These are phyloP conservation scores for Embiotoca jacksoni DNA, from an alignment of 2,113 vertebrate species.

Conservation along the genomic window DNA sequence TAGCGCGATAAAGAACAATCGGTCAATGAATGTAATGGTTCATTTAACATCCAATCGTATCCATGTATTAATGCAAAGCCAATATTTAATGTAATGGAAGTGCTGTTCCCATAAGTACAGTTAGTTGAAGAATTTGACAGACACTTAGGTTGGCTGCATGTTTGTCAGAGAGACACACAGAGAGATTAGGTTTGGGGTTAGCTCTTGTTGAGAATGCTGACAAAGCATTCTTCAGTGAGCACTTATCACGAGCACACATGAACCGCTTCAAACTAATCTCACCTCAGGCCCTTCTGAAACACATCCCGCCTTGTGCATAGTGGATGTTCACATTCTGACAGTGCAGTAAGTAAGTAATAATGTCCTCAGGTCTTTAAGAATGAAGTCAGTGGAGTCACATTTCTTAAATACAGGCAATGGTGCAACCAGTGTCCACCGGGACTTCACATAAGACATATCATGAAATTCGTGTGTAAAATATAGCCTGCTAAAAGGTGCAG, in stretches of 20 bases:
- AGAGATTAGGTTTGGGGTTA: constrained; percentile 46
- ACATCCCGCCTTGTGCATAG: constrained; percentile 18
- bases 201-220: constrained; percentile 53
- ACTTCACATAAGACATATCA: constrained; percentile 11
- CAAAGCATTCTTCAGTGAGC: constrained; percentile 52
- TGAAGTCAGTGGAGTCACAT: not conserved
- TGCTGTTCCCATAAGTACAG: too few species aligned
- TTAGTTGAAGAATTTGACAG: constrained; percentile 4
- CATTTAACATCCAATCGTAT: not conserved
- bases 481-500: not conserved
- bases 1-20: not conserved
- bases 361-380: not conserved
- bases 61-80: not conserved
- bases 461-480: not conserved
- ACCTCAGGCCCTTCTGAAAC: constrained; percentile 46
- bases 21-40: not conserved
- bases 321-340: constrained; percentile 33
- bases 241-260: constrained; percentile 50
- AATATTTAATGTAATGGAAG: not conserved
- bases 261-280: constrained; percentile 52
- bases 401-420: constrained; percentile 8
- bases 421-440: not conserved
- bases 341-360: constrained; percentile 23
- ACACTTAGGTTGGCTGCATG: not conserved
- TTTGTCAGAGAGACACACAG: not conserved